Percentiles rank a stretch among this genome's conserved stretches.
phyloP scores from a whole-genome alignment of 1,140 invertebrate genomes.

The Tachypleus tridentatus region DNA sequence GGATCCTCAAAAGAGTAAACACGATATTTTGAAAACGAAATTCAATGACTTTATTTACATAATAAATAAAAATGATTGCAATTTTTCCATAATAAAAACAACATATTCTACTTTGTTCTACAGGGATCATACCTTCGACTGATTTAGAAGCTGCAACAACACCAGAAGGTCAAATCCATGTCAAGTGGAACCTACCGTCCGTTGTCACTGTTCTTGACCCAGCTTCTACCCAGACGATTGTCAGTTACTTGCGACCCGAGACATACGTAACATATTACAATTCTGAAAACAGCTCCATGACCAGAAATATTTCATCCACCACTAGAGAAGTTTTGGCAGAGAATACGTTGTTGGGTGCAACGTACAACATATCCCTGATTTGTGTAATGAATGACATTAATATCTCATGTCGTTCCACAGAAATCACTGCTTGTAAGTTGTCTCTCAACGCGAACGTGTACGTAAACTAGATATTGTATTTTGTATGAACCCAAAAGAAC shows the following conservation, averaged over 20 bases:
- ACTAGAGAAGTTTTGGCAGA: conserved; percentile 2
- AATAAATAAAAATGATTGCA: too few relatives aligned
- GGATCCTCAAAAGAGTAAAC: too few relatives aligned
- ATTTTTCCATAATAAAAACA: too few relatives aligned
- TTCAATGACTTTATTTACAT: too few relatives aligned
- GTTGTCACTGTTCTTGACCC: conserved; percentile 3
- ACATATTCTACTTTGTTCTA: too few relatives aligned
- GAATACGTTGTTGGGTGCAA: conserved; percentile 10
- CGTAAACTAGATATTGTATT: too few relatives aligned
- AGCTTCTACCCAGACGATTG: background rate
- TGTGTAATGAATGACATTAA: background rate
- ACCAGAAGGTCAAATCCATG: conserved; percentile 10
- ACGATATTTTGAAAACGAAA: too few relatives aligned
- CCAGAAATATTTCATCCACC: background rate
- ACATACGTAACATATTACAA: background rate
- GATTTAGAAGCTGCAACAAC: conserved; percentile 8
- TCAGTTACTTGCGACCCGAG: background rate
- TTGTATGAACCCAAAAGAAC: too few relatives aligned
- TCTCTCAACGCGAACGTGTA: background rate
- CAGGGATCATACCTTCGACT: background rate
- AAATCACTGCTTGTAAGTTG: conserved; percentile 12
- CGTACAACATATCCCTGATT: conserved; percentile 2
- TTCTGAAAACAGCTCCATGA: too few relatives aligned
- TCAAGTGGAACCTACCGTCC: conserved; percentile 4
- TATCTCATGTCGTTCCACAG: conserved; percentile 1